Conservation (phyloP, 2,888 invertebrate species). For the Cryptops parisi region DNA sequence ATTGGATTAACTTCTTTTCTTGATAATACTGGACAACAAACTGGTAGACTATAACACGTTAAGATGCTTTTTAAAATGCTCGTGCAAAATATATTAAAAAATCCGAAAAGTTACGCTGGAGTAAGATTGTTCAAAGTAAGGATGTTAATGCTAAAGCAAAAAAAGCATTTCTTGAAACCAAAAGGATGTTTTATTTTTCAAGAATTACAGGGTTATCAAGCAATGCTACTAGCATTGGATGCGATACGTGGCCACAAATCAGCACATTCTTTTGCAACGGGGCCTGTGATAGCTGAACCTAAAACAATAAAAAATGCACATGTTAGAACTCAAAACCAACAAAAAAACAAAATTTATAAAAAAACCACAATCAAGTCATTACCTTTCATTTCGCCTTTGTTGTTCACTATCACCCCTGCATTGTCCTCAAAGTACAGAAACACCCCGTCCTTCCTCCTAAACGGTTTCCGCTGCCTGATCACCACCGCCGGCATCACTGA, state of each 20-base stretch:
- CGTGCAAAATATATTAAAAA: no score
- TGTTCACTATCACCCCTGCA: slow-evolving; percentile 99
- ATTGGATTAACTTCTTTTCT: no score
- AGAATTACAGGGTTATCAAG: no score
- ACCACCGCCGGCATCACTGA: slow-evolving; percentile 99
- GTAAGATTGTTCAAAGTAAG: no score
- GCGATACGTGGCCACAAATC: slow-evolving; percentile 99
- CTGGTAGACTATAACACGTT: no score
- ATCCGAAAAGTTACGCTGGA: no score
- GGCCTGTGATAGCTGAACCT: slow-evolving; percentile 94
- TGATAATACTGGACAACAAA: no score
- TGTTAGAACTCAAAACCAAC: no score
- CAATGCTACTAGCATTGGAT: slow-evolving; percentile 97
- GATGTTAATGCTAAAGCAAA: no score
- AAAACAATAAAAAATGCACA: slow-evolving; percentile 20
- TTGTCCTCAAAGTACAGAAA: slow-evolving; percentile 99
- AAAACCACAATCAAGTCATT: slow-evolving; percentile 18
- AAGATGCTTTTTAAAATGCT: no score
- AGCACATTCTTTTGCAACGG: slow-evolving; percentile 99
- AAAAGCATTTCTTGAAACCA: no score
- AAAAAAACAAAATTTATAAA: slow-evolving; percentile 21
- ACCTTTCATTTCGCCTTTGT: slow-evolving; percentile 99
- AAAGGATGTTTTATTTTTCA: no score
- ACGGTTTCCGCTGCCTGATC: slow-evolving; percentile 94
- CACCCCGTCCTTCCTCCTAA: slow-evolving; percentile 96